A percentile compares a stretch with the other conserved stretches of the same genome.
Evolutionary conservation across 2,113 vertebrate genomes (phyloP).

Genomic region (Brachypodius melanocephalos): DNA sequence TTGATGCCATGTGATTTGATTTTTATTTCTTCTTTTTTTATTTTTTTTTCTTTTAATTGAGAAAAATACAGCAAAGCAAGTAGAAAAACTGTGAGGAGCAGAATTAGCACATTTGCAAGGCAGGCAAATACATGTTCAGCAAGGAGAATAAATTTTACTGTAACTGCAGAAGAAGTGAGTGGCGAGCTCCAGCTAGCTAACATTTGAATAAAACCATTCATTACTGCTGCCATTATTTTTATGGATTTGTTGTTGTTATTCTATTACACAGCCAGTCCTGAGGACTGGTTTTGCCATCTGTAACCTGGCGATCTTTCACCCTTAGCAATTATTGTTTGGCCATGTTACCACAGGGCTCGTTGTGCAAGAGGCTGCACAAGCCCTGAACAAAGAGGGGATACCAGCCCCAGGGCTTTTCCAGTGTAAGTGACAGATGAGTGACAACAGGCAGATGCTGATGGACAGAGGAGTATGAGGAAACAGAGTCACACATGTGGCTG

Average conservation of each 20-base stretch:
- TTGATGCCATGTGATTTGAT: slow-evolving; percentile 46
- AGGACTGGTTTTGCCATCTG: slow-evolving; percentile 47
- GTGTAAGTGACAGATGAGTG: slow-evolving; percentile 23
- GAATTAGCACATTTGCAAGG: background rate
- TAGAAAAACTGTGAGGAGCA: background rate
- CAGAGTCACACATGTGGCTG: background rate
- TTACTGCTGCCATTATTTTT: slow-evolving; percentile 48
- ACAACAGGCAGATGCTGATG: background rate
- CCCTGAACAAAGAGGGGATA: slow-evolving; percentile 29
- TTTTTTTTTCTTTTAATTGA: background rate
- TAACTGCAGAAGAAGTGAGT: slow-evolving; percentile 1
- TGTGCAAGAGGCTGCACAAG: slow-evolving; percentile 37
- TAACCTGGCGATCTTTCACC: slow-evolving; percentile 29
- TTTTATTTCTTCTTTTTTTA: slow-evolving; percentile 31
- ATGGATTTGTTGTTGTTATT: slow-evolving; percentile 57
- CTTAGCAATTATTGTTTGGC: slow-evolving; percentile 17
- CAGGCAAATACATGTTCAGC: slow-evolving; percentile 43
- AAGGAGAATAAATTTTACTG: background rate
- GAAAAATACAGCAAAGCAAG: slow-evolving; percentile 21
- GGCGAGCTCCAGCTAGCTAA: background rate
- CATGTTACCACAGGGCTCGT: background rate
- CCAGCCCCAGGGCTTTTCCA: slow-evolving; percentile 15
- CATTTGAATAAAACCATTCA: slow-evolving; percentile 42
- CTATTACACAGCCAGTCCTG: slow-evolving; percentile 19
- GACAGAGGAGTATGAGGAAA: background rate